These are phyloP conservation scores for Cyprinodon brontotheroides DNA, from an alignment of 2,113 vertebrate genomes.

Conservation along the genomic window DNA sequence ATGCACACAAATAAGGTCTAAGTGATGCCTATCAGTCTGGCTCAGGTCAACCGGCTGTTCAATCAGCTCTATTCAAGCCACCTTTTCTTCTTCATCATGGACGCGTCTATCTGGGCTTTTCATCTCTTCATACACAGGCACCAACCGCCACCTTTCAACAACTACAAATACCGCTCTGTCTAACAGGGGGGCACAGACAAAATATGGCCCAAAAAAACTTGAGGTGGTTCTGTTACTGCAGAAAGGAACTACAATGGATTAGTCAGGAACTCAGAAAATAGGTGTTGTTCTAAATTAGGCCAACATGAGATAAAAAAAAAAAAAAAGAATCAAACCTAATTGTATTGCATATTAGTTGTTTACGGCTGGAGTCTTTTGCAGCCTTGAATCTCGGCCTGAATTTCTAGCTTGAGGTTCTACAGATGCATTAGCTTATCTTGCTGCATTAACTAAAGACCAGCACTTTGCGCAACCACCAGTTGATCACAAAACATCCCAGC, in stretches of 20 bases:
- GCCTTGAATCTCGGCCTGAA: no score
- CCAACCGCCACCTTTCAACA: conserved; percentile 43
- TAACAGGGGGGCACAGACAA: conserved; percentile 25
- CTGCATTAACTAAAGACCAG: no score
- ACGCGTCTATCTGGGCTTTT: conserved; percentile 21
- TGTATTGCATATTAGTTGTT: no score
- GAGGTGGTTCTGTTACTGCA: background rate
- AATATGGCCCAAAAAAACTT: conserved; percentile 4
- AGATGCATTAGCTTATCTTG: no score
- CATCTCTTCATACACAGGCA: conserved; percentile 26
- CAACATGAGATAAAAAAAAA: background rate
- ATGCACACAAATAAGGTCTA: background rate
- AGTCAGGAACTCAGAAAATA: background rate
- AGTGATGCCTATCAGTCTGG: conserved; percentile 48
- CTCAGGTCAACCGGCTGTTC: conserved; percentile 37
- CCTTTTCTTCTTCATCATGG: conserved; percentile 23
- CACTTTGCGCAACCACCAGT: no score
- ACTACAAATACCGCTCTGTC: conserved; percentile 3
- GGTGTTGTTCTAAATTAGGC: background rate
- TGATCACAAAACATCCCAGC: no score
- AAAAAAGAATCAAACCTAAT: background rate
- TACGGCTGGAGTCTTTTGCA: background rate
- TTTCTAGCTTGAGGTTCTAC: no score
- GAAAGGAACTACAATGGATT: background rate
- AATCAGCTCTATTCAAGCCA: conserved; percentile 48